Percentiles rank a stretch among this genome's conserved stretches.
phyloP scores from a whole-genome alignment of 2,113 vertebrate genomes.

The Glareola pratincola region DNA sequence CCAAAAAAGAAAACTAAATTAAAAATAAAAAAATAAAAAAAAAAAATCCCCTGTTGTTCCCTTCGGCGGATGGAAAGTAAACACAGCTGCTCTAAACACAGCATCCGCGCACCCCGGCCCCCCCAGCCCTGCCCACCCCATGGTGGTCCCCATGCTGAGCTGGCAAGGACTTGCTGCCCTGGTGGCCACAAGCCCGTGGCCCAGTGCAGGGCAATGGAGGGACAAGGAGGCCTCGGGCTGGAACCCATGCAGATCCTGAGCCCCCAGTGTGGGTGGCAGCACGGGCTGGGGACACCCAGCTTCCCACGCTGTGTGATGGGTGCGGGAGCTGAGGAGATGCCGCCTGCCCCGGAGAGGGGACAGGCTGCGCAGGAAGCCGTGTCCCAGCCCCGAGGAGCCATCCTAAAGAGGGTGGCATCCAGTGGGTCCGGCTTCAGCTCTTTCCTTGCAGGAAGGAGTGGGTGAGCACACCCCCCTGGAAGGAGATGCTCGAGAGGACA shows the following conservation, averaged over 20 bases:
- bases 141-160: fast-evolving
- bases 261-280: fast-evolving
- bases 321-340: background rate
- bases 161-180: fast-evolving
- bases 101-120: fast-evolving
- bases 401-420: background rate
- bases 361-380: fast-evolving
- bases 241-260: background rate
- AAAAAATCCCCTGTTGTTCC: background rate
- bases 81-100: conserved; percentile 33
- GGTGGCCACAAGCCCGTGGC: background rate
- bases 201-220: background rate
- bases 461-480: background rate
- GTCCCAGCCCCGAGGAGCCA: background rate
- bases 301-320: background rate
- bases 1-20: background rate
- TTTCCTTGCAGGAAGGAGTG: background rate
- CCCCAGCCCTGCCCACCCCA: background rate
- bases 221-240: fast-evolving
- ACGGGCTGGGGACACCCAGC: background rate
- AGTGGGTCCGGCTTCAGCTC: fast-evolving
- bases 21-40: background rate
- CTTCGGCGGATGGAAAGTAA: conserved; percentile 39
- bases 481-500: fast-evolving
- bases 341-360: background rate